These are phyloP conservation scores for Ceratina calcarata DNA, from an alignment of 1,140 invertebrate genomes.

Conservation along the genomic window DNA sequence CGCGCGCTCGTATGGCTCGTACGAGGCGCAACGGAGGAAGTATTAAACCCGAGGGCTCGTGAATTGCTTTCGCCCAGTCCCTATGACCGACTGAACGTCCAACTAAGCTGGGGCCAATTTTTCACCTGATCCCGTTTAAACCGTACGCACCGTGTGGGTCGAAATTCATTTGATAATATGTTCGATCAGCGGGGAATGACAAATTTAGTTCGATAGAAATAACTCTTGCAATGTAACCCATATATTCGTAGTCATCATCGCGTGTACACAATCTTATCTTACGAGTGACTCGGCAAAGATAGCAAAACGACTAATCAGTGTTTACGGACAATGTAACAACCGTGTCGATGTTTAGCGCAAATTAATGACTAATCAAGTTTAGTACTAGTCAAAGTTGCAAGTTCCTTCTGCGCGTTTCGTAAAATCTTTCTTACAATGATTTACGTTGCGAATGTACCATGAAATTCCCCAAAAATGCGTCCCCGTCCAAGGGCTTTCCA, in stretches of 20 bases:
- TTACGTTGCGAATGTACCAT: no score
- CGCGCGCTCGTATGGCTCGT: conserved; percentile 7
- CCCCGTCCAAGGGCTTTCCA: conserved; percentile 10
- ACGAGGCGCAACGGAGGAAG: conserved; percentile 10
- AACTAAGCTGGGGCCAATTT: background rate
- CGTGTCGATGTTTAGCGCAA: background rate
- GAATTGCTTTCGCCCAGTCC: conserved; percentile 16
- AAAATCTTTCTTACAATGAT: no score
- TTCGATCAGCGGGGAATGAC: no score
- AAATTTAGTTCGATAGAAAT: no score
- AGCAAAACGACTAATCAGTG: background rate
- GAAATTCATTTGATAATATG: background rate
- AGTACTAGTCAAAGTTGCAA: no score
- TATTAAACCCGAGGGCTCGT: conserved; percentile 20
- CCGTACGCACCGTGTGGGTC: no score
- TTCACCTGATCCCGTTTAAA: background rate
- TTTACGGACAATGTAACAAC: background rate
- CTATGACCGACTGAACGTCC: conserved; percentile 26
- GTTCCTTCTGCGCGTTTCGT: no score
- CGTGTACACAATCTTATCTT: no score
- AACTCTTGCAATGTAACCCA: no score
- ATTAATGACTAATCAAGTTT: no score
- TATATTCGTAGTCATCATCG: background rate
- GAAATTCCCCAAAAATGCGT: no score
- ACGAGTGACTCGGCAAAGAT: background rate